Percentiles rank a stretch among this genome's conserved stretches.
phyloP scores from a whole-genome alignment of 2,113 vertebrate species.

The Pogona vitticeps region DNA sequence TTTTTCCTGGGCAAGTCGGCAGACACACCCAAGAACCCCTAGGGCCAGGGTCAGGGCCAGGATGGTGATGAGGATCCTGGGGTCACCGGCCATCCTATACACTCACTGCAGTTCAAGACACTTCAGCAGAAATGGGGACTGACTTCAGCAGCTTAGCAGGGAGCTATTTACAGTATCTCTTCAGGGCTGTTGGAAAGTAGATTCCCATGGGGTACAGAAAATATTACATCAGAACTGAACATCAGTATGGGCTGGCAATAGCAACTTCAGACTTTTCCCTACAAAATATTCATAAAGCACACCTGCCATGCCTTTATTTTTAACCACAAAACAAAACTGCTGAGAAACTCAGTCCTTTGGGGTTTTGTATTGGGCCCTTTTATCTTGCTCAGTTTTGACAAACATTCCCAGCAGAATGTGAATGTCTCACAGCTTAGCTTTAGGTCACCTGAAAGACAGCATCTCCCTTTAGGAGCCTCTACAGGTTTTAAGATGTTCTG shows the following conservation, averaged over 20 bases:
- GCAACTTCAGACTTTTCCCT: not conserved
- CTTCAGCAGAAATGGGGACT: not conserved
- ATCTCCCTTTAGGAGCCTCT: too few species aligned
- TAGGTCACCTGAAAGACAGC: too few species aligned
- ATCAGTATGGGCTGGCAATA: not conserved
- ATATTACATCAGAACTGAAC: not conserved
- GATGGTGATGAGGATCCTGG: too few species aligned
- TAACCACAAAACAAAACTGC: not conserved
- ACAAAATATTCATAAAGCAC: not conserved
- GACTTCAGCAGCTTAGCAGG: not conserved
- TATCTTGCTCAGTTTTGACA: not conserved
- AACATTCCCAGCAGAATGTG: too few species aligned
- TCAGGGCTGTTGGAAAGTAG: not conserved
- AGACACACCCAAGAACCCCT: not conserved
- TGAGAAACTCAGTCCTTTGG: not conserved
- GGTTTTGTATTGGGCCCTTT: not conserved
- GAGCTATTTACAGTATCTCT: not conserved
- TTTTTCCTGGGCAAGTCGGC: not conserved
- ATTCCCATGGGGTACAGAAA: not conserved
- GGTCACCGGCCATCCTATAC: not conserved
- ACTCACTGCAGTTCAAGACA: not conserved
- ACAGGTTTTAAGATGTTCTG: too few species aligned
- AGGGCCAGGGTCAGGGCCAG: not conserved
- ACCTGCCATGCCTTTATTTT: not conserved
- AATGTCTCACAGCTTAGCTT: too few species aligned